Evolutionary conservation across 2,113 vertebrate species (phyloP).

Genomic region (Gallinago paraguaiae): DNA sequence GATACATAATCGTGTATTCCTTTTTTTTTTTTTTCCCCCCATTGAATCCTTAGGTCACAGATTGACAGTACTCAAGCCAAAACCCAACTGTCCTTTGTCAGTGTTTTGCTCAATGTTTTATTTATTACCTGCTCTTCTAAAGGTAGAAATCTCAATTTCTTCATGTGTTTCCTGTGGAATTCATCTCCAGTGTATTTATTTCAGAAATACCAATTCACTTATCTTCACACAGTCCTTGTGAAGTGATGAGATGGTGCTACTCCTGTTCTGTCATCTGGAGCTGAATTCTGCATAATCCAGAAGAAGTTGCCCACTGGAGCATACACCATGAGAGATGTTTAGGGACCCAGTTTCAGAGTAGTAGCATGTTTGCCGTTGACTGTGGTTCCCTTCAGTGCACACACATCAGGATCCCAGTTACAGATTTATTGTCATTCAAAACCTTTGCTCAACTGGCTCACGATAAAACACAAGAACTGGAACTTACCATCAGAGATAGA

Average conservation of each 20-base stretch:
- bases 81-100: background rate
- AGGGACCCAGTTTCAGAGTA: background rate
- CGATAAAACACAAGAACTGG: background rate
- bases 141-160: background rate
- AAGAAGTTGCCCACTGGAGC: background rate
- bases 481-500: background rate
- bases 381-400: background rate
- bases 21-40: background rate
- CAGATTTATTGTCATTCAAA: background rate
- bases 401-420: background rate
- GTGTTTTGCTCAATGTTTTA: background rate
- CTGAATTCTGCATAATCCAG: background rate
- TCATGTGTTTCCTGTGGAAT: background rate
- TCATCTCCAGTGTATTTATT: background rate
- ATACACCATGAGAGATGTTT: rapidly evolving
- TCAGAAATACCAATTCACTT: background rate
- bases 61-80: background rate
- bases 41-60: background rate
- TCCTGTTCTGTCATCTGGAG: background rate
- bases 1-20: background rate
- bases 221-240: background rate
- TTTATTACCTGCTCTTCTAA: background rate
- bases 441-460: background rate
- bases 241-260: background rate
- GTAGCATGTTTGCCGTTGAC: background rate